A percentile compares a stretch with the other conserved stretches of the same genome.
These are phyloP conservation scores for Galerucella pusilla DNA, from an alignment of 2,888 invertebrate genomes.

Conservation along the genomic window DNA sequence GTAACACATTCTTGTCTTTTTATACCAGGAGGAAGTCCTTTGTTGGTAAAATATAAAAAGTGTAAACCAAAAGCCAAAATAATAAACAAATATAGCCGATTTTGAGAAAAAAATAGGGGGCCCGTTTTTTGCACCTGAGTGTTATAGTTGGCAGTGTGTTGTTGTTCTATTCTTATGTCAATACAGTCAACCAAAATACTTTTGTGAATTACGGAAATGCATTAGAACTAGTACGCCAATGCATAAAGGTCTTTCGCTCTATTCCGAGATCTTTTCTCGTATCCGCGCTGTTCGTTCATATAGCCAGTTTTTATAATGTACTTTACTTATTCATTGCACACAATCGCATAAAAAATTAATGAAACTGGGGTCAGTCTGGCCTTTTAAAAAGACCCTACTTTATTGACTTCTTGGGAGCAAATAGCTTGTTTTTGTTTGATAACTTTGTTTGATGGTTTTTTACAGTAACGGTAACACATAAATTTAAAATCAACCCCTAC, in stretches of 20 bases:
- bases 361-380: constrained; percentile 63
- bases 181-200: neutral
- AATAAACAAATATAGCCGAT: too few relatives aligned
- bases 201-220: too few relatives aligned
- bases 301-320: constrained; percentile 62
- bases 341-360: constrained; percentile 66
- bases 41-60: too few relatives aligned
- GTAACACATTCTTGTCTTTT: too few relatives aligned
- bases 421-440: constrained; percentile 66
- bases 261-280: constrained; percentile 40
- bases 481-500: constrained; percentile 61
- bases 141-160: too few relatives aligned
- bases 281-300: constrained; percentile 44
- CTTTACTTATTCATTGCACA: constrained; percentile 66
- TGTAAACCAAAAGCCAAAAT: too few relatives aligned
- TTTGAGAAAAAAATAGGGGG: too few relatives aligned
- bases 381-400: constrained; percentile 64
- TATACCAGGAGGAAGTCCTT: too few relatives aligned
- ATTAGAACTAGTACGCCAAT: constrained; percentile 32
- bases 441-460: constrained; percentile 66
- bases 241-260: constrained; percentile 28
- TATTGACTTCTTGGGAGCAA: constrained; percentile 64
- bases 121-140: too few relatives aligned
- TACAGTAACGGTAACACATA: constrained; percentile 62
- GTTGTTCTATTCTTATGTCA: too few relatives aligned